Conservation (phyloP, 1,140 invertebrate genomes). For the Muscidifurax raptorellus region DNA sequence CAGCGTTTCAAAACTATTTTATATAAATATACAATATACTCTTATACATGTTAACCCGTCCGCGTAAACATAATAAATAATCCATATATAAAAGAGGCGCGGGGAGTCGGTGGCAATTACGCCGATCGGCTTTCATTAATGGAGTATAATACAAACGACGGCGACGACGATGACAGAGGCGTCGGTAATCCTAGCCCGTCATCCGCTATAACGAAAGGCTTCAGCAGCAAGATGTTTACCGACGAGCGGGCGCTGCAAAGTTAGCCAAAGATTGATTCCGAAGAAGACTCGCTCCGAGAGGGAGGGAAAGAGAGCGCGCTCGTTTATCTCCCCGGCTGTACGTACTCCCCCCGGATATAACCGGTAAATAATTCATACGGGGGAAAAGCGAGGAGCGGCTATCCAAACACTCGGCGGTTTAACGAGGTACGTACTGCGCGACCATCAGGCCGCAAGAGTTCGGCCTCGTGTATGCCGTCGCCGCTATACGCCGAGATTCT, state of each 20-base stretch:
- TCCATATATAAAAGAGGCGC: background rate
- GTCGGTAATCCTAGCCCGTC: background rate
- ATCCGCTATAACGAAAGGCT: background rate
- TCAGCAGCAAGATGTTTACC: background rate
- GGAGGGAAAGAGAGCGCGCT: background rate
- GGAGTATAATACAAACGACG: background rate
- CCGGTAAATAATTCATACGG: conserved; percentile 45
- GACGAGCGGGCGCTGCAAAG: background rate
- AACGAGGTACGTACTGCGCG: conserved; percentile 23
- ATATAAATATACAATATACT: too few species aligned
- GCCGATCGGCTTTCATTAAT: conserved; percentile 40
- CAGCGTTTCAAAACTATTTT: too few species aligned
- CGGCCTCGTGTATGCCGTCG: background rate
- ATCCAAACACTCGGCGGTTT: conserved; percentile 37
- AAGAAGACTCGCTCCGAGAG: background rate
- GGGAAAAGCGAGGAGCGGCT: conserved; percentile 13
- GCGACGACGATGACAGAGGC: background rate
- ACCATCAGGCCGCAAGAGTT: background rate
- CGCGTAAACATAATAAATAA: too few species aligned
- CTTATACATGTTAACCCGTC: too few species aligned
- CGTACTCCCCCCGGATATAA: conserved; percentile 19
- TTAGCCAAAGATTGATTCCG: conserved; percentile 43
- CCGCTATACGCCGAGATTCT: too few species aligned
- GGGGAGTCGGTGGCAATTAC: background rate
- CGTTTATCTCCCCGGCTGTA: conserved; percentile 6